Conservation (phyloP, 2,113 vertebrate species). For the Gila orcuttii region DNA sequence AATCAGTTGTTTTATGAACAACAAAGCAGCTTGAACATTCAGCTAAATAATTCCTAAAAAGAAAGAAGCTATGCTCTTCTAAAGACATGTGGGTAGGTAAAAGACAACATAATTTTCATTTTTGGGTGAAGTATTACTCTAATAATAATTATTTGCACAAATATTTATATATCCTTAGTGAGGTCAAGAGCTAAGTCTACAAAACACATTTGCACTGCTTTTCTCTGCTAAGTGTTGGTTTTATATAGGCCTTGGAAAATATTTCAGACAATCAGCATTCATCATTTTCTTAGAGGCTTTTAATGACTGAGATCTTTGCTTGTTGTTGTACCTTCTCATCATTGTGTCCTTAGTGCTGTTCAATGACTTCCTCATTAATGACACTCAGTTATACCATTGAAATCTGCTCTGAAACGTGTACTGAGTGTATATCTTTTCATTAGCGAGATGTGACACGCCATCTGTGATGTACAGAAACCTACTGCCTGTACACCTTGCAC, state of each 20-base stretch:
- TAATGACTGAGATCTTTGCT: neutral
- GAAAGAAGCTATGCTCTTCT: neutral
- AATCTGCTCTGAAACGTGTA: conserved; percentile 17
- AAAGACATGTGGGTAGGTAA: neutral
- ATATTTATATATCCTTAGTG: neutral
- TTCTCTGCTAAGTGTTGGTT: neutral
- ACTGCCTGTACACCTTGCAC: conserved; percentile 1
- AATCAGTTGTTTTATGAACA: neutral
- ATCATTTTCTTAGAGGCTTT: neutral
- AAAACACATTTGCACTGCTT: neutral
- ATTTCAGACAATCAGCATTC: neutral
- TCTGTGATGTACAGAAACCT: neutral
- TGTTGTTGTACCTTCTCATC: neutral
- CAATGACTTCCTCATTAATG: conserved; percentile 12
- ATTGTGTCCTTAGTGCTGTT: conserved; percentile 25
- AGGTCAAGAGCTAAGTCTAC: neutral
- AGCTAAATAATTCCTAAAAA: neutral
- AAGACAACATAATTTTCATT: neutral
- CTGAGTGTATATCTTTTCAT: conserved; percentile 1
- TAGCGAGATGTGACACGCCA: neutral
- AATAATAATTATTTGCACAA: neutral
- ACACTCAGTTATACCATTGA: conserved; percentile 20
- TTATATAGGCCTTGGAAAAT: conserved; percentile 17
- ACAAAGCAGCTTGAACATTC: neutral
- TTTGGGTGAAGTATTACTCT: neutral